phyloP scores from a whole-genome alignment of 1,140 invertebrate genomes.

The Chironomus tepperi region DNA sequence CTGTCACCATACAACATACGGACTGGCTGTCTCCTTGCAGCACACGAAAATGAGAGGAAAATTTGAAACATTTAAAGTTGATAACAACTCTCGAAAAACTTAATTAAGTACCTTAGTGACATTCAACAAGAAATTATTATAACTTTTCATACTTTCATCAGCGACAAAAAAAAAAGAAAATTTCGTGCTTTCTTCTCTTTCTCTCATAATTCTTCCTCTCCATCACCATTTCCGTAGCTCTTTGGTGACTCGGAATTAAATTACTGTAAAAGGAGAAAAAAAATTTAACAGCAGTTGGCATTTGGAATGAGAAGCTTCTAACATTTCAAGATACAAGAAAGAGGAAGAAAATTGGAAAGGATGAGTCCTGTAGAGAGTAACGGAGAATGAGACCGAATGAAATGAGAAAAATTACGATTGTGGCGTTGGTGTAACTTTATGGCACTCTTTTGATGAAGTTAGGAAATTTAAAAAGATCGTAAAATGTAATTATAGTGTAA shows the following conservation, averaged over 20 bases:
- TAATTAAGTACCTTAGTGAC: constrained; percentile 9
- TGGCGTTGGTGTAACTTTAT: constrained; percentile 9
- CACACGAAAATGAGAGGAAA: background rate
- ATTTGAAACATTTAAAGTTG: background rate
- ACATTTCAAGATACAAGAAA: too few species aligned
- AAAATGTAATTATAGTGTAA: constrained; percentile 23
- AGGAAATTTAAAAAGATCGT: constrained; percentile 12
- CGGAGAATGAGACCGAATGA: background rate
- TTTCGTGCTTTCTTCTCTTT: too few species aligned
- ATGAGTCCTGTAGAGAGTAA: background rate
- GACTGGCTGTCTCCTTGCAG: too few species aligned
- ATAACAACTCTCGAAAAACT: constrained; percentile 12
- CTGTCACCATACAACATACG: too few species aligned
- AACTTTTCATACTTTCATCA: constrained; percentile 1
- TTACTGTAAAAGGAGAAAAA: background rate
- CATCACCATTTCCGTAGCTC: background rate
- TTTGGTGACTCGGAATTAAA: background rate
- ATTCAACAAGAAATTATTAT: background rate
- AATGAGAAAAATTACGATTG: constrained; percentile 14
- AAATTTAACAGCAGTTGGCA: too few species aligned
- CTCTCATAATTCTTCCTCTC: background rate
- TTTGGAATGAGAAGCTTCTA: too few species aligned
- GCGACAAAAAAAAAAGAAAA: background rate
- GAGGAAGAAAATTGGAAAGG: too few species aligned
- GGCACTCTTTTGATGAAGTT: constrained; percentile 5